Evolutionary conservation across 2,888 invertebrate species (phyloP), one percentile per base, ranked within the genome.

Genomic region (Dryobotodes eremita): DNA sequence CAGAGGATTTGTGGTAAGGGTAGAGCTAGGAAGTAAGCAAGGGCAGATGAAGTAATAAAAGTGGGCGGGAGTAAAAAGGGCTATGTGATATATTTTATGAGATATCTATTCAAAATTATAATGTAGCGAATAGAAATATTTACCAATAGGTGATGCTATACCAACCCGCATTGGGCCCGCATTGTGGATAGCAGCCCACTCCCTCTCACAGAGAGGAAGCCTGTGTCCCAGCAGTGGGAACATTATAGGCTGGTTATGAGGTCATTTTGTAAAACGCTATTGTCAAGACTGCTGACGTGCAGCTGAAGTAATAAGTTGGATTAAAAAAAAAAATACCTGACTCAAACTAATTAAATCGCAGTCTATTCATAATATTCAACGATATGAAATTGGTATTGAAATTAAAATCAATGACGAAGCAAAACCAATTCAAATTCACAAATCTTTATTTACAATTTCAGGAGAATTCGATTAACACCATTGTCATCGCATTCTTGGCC

Each of bases 1-100:
- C 69, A n/a, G 62, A 17, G 80, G 86, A 86, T 79, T 84, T 73
- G 77, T 66, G 74, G 81, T 65, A 36, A 80, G 70, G 88, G 83
- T 73, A 55, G 77, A 53, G 84, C 68, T 61, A 68, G 48, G 55
- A 80, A 83, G 59, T 75, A 8, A 69, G 73, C 57, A 50, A 76
- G 80, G 81, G 82, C 42, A 62, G 66, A 74, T 42, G 69, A 68
- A 82, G 80, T 71, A 71, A 79, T 83, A 73, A 62, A 62, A 70
- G 55, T 46, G 53, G 55, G 75, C 55, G 65, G 48, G 77, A 61
- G 57, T 68, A 50, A 42, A 62, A 23, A 42, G 50, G 50, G 68
- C 23, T 20, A 7, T 48, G 8, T 50, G 55, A 31, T 20, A 26
- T 59, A 71, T 15, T 31, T 26, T 31, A 50, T 13, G 15, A 42